Evolutionary conservation across 1,140 invertebrate genomes (phyloP).

Genomic region (Drosophila sturtevanti): DNA sequence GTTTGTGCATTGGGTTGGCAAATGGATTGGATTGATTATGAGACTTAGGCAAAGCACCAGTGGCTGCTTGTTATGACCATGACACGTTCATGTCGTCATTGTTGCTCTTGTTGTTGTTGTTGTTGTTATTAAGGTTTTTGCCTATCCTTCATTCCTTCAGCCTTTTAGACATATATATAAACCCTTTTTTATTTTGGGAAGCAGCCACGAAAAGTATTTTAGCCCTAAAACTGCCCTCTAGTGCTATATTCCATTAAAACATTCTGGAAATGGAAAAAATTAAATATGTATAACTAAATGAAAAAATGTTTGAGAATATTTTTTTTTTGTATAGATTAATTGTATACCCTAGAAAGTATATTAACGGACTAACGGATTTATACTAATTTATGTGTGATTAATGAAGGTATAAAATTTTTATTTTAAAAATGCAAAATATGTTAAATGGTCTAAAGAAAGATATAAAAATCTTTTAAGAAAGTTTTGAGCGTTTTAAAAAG

Average conservation of each 20-base stretch:
- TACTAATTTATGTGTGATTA: too few species aligned
- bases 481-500: too few species aligned
- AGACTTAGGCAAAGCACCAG: constrained; percentile 6
- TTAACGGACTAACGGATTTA: too few species aligned
- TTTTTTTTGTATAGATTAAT: neutral
- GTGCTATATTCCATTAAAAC: constrained; percentile 53
- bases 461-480: too few species aligned
- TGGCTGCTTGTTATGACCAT: constrained; percentile 14
- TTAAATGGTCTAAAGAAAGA: too few species aligned
- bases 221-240: constrained; percentile 20
- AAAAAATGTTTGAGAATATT: constrained; percentile 7
- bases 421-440: too few species aligned
- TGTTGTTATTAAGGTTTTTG: too few species aligned
- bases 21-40: constrained; percentile 43
- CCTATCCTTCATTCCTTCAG: constrained; percentile 2
- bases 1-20: constrained; percentile 14
- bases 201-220: constrained; percentile 5
- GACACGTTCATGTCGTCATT: constrained; percentile 21
- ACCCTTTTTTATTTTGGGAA: neutral
- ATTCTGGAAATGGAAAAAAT: constrained; percentile 8
- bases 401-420: too few species aligned
- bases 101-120: neutral
- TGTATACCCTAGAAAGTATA: neutral
- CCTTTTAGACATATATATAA: constrained; percentile 24
- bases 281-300: neutral